Evolutionary conservation across 1,140 invertebrate genomes (phyloP), one percentile per base, ranked within the genome.

Genomic region (Drosophila tani): DNA sequence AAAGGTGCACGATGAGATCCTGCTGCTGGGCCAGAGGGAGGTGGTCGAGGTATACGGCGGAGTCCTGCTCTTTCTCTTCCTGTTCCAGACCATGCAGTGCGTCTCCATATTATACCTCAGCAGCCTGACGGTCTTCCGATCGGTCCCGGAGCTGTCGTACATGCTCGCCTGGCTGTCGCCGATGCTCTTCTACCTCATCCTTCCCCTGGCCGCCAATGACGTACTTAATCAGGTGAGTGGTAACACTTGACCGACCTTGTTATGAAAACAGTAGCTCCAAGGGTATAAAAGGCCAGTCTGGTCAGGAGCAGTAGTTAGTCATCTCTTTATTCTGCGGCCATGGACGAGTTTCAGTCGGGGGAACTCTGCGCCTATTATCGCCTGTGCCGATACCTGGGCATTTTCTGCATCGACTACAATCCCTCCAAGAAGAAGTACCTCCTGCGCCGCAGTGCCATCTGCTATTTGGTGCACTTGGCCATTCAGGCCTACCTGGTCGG

Each of bases 341-440:
- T 80, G 80, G 55, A 69, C 2, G 66, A 87, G 14, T 29, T 47
- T 35, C 46, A 63, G 19, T 24, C 32, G 5, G 71, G 79, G 47
- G 79, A 79, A 21, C 63, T 87, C 0, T 71, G 70, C 49, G 29
- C 66, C 2, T 91, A 65, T 11, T 91, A 91, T 53, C 64, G 74
- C 8, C 79, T 91, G 2, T 82, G 83, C 27, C 82, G 87, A 0
- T 91, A 69, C 35, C 12, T 91, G 66, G 86, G 87, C 35, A 81
- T 91, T 5, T 81, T 91, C 17, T 81, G 87, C 56, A 91, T 91
- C 19, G 47, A 88, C 9, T 91, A 78, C 29, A 82, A 75, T 64
- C 11, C 38, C n/a, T 53, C 17, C 0, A 64, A 27, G 8, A 49
- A 81, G 2, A 67, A 50, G 1, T 82, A 57, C 50, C 55, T 55